Percentiles rank a stretch among this genome's conserved stretches.
These are phyloP conservation scores for Bucco capensis DNA, from an alignment of 2,113 vertebrate genomes.

Conservation along the genomic window DNA sequence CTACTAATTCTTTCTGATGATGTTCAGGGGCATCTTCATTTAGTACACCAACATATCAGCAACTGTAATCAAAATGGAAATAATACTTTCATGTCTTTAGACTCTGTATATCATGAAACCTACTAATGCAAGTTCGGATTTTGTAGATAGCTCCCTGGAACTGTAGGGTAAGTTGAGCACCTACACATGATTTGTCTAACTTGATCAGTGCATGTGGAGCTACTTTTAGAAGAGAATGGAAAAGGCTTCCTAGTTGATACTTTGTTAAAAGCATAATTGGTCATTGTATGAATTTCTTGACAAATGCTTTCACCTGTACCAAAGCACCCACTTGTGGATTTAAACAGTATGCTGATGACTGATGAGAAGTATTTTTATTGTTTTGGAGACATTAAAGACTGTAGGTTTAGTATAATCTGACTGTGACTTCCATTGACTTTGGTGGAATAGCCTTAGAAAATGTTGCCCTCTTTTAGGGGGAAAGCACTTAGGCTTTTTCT, in stretches of 20 bases:
- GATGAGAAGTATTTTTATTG: not conserved
- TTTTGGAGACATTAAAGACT: not conserved
- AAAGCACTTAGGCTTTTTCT: not conserved
- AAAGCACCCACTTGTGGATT: not conserved
- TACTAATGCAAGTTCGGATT: not conserved
- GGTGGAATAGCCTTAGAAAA: not conserved
- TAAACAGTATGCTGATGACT: not conserved
- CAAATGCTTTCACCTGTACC: not conserved
- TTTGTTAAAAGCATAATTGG: not conserved
- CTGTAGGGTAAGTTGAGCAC: not conserved
- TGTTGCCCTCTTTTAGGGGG: not conserved
- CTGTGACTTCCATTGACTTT: not conserved
- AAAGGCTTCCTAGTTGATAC: not conserved
- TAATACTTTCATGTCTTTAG: too few relatives aligned
- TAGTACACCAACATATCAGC: not conserved
- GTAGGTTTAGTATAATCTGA: not conserved
- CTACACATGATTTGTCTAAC: not conserved
- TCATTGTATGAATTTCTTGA: not conserved
- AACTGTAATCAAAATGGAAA: not conserved
- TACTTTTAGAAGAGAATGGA: not conserved
- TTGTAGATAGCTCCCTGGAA: not conserved
- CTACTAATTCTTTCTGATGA: not conserved
- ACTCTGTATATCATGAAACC: not conserved
- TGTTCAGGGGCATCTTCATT: not conserved
- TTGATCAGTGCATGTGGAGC: not conserved